Evolutionary conservation across 2,113 vertebrate genomes (phyloP), one percentile per base, ranked within the genome.

Genomic region (Toxostoma redivivum): DNA sequence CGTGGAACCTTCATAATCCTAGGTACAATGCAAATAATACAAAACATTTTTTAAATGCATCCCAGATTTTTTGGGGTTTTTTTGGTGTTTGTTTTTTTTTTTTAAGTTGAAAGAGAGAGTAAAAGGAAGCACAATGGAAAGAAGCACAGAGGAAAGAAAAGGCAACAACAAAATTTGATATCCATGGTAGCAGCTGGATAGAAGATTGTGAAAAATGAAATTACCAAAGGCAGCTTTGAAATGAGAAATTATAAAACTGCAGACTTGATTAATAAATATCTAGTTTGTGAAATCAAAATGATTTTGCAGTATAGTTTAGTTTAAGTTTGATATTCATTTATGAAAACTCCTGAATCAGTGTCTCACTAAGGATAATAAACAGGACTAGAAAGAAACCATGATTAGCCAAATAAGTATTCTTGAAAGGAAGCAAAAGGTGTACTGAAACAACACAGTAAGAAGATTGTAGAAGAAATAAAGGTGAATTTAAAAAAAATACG

Each of bases 201-300:
- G 30, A 69, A 51, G 31, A 81, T 11, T 51, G 9, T 40, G 54
- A 91, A 62, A 74, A 74, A 30, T 38, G 1, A 8, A 80, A 91
- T 62, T 10, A 66, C 15, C 15, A 60, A 82, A 64, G n/a, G 15
- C 4, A 1, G 9, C 15, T 86, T 86, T 61, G 84, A 81, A 92
- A 91, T 25, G n/a, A 66, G 35, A 91, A 92, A 84, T 54, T 56
- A 62, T 56, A n/a, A 38, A 88, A 60, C 15, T 71, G 16, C 10
- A 74, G 19, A 22, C 19, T 85, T 64, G 22, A 93, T 80, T 84
- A 44, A 67, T 80, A 92, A 82, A 73, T 45, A 73, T 40, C n/a
- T 76, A 53, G 5, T 25, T 92, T 67, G 7, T 40, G 15, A 50
- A 64, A 40, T 71, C 35, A 67, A 64, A 47, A 62, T 11, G 7